Percentiles rank a stretch among this genome's conserved stretches.
Conservation (phyloP, 2,113 vertebrate species). For the Chaenocephalus aceratus region DNA sequence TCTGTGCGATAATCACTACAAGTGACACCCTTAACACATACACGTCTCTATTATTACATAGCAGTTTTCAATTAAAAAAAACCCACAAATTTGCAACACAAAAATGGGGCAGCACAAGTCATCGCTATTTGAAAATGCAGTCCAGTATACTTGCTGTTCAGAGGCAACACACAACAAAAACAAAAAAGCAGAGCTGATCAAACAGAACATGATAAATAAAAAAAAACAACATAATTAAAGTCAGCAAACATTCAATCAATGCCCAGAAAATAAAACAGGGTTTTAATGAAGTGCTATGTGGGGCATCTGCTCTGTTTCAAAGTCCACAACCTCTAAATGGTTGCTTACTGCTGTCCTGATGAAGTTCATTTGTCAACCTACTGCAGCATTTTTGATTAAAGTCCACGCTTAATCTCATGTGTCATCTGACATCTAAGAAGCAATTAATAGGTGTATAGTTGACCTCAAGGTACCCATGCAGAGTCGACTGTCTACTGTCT, state of each 20-base stretch:
- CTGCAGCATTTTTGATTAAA: slow-evolving; percentile 32
- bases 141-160: background rate
- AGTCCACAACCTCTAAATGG: slow-evolving; percentile 36
- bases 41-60: background rate
- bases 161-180: background rate
- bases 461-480: background rate
- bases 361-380: slow-evolving; percentile 33
- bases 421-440: slow-evolving; percentile 18
- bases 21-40: background rate
- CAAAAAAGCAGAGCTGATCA: slow-evolving; percentile 35
- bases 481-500: background rate
- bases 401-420: slow-evolving; percentile 5
- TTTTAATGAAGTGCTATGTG: slow-evolving; percentile 50
- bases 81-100: background rate
- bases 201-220: slow-evolving; percentile 19
- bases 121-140: slow-evolving; percentile 17
- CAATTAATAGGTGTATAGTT: slow-evolving; percentile 8
- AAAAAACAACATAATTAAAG: slow-evolving; percentile 30
- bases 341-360: slow-evolving; percentile 20
- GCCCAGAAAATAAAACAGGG: slow-evolving; percentile 4
- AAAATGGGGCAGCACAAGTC: background rate
- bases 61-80: background rate
- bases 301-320: slow-evolving; percentile 35
- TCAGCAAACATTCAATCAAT: slow-evolving; percentile 37
- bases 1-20: background rate